phyloP scores from a whole-genome alignment of 2,113 vertebrate genomes.

The Vicugna pacos region DNA sequence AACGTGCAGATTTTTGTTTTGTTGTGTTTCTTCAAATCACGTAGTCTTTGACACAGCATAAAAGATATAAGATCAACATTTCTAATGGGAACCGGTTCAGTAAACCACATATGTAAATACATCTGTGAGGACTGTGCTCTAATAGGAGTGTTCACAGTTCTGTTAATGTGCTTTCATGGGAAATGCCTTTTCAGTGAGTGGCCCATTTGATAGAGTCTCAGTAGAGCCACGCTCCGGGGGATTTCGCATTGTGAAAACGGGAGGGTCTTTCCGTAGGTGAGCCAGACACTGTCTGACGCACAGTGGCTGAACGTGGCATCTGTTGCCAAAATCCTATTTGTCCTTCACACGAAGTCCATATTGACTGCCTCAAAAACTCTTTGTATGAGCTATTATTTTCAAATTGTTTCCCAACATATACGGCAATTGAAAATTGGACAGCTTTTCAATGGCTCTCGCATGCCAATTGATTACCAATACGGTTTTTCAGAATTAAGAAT shows the following conservation, averaged over 20 bases:
- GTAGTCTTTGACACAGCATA: not conserved
- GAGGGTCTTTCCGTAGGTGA: slow-evolving; percentile 57
- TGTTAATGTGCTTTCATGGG: not conserved
- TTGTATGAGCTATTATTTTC: slow-evolving; percentile 97
- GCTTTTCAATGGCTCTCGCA: slow-evolving; percentile 96
- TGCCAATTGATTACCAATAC: slow-evolving; percentile 99
- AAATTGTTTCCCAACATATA: slow-evolving; percentile 99
- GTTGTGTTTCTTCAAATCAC: not conserved
- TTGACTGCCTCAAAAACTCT: slow-evolving; percentile 94
- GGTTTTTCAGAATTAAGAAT: slow-evolving; percentile 91
- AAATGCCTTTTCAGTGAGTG: slow-evolving; percentile 7
- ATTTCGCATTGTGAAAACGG: not conserved
- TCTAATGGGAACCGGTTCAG: slow-evolving; percentile 39
- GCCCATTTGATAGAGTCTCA: slow-evolving; percentile 64
- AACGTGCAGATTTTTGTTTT: not conserved
- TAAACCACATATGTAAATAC: slow-evolving; percentile 42
- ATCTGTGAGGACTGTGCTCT: not conserved
- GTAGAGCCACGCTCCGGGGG: slow-evolving; percentile 36
- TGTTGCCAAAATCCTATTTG: slow-evolving; percentile 91
- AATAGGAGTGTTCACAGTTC: not conserved
- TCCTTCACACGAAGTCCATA: slow-evolving; percentile 96
- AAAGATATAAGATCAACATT: slow-evolving; percentile 32
- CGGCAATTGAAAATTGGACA: slow-evolving; percentile 98
- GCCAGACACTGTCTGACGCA: slow-evolving; percentile 81
- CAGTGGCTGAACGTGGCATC: slow-evolving; percentile 81